A percentile compares a stretch with the other conserved stretches of the same genome.
phyloP scores from a whole-genome alignment of 2,797 vertebrate genomes.

The Acanthurus tractus region DNA sequence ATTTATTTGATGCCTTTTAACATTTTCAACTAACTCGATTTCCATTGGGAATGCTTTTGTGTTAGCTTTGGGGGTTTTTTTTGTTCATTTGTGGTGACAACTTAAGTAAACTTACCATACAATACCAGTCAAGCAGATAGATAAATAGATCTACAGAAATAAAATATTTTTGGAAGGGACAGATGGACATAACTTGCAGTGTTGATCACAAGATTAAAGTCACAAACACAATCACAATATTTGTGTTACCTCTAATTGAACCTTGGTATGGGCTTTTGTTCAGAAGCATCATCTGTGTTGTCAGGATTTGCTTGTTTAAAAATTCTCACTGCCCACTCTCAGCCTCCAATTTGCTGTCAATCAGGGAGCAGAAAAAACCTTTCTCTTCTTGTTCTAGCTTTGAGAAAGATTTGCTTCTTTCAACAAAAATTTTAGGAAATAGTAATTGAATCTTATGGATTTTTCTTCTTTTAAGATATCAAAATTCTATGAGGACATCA shows the following conservation, averaged over 20 bases:
- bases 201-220: background rate
- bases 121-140: no score
- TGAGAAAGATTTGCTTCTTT: background rate
- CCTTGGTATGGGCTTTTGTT: background rate
- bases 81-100: background rate
- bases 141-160: background rate
- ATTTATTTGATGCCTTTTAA: background rate
- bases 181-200: background rate
- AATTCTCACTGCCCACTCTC: background rate
- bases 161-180: background rate
- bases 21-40: background rate
- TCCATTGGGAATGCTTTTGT: background rate
- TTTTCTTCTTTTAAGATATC: background rate
- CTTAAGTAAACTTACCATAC: no score
- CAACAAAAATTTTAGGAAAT: background rate
- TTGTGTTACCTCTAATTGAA: background rate
- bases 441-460: background rate
- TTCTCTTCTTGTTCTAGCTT: background rate
- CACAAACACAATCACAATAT: background rate
- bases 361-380: background rate
- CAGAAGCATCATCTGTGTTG: background rate
- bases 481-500: no score
- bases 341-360: background rate
- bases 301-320: constrained; percentile 8
- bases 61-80: background rate